Evolutionary conservation across 2,888 invertebrate species (phyloP).

Genomic region (Heliconius aoede): DNA sequence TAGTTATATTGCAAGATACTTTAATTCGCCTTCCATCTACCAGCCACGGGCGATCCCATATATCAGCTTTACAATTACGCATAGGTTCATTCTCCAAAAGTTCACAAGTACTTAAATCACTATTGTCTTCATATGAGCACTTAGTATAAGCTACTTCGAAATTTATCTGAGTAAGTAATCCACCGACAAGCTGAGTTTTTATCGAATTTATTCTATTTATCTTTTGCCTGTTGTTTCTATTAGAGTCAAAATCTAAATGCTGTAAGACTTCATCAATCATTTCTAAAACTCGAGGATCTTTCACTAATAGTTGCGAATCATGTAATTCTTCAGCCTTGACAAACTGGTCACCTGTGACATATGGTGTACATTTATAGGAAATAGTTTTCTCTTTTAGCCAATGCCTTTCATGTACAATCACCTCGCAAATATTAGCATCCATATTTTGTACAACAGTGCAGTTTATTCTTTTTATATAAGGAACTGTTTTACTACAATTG

Average conservation of each 20-base stretch:
- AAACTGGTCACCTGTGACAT: conserved; percentile 59
- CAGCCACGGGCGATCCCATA: conserved; percentile 85
- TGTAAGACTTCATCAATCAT: conserved; percentile 68
- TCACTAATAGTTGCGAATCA: conserved; percentile 48
- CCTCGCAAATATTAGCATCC: conserved; percentile 65
- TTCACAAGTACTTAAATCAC: conserved; percentile 57
- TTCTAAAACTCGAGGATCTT: conserved; percentile 59
- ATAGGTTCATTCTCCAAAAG: conserved; percentile 60
- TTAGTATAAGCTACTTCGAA: conserved; percentile 83
- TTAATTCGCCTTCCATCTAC: conserved; percentile 72
- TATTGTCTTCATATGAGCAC: conserved; percentile 70
- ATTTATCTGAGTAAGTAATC: conserved; percentile 82
- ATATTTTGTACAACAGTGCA: conserved; percentile 59
- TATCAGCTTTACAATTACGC: conserved; percentile 61
- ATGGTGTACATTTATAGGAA: conserved; percentile 61
- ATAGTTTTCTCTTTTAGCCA: conserved; percentile 62
- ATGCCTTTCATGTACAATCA: conserved; percentile 61
- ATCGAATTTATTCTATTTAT: conserved; percentile 73
- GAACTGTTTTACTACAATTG: conserved; percentile 63
- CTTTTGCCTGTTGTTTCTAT: conserved; percentile 63
- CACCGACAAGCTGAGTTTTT: conserved; percentile 80
- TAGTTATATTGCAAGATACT: conserved; percentile 59
- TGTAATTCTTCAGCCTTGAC: conserved; percentile 48
- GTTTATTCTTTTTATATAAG: conserved; percentile 55
- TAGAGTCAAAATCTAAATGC: conserved; percentile 68